These are phyloP conservation scores for Platycheirus albimanus DNA, from an alignment of 2,888 invertebrate species.

Conservation along the genomic window DNA sequence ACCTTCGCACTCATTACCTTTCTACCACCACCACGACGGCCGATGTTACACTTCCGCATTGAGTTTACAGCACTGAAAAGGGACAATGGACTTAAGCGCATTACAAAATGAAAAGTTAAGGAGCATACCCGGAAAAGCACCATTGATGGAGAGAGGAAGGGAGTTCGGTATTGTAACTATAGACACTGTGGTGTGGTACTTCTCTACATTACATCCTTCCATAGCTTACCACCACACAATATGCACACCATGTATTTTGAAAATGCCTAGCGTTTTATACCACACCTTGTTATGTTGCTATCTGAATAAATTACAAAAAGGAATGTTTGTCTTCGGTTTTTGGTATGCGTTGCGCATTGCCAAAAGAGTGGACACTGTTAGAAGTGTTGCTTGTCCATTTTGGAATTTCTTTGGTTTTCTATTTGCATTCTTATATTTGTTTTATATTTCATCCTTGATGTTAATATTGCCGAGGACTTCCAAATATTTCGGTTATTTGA, in stretches of 20 bases:
- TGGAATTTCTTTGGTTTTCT: constrained; percentile 42
- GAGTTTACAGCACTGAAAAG: constrained; percentile 8
- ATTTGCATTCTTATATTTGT: constrained; percentile 5
- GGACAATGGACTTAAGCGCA: constrained; percentile 26
- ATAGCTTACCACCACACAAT: not conserved
- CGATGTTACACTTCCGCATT: constrained; percentile 25
- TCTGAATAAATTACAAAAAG: constrained; percentile 22
- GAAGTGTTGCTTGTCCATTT: constrained; percentile 19
- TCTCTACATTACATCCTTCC: not conserved
- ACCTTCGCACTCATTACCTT: constrained; percentile 21
- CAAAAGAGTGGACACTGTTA: constrained; percentile 43
- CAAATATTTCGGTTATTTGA: constrained; percentile 15
- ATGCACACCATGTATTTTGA: not conserved
- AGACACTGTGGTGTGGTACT: not conserved
- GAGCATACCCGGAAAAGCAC: not conserved
- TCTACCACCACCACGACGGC: not conserved
- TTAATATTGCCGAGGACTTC: not conserved
- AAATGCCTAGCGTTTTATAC: constrained; percentile 47
- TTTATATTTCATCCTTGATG: not conserved
- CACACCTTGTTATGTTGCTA: constrained; percentile 29
- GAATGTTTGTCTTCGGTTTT: constrained; percentile 30
- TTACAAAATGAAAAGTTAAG: constrained; percentile 12
- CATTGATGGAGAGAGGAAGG: too few species aligned
- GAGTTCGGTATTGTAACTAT: too few species aligned
- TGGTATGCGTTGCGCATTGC: constrained; percentile 46